A percentile compares a stretch with the other conserved stretches of the same genome.
Conservation (phyloP, 2,888 invertebrate genomes). For the Xestia xanthographa region DNA sequence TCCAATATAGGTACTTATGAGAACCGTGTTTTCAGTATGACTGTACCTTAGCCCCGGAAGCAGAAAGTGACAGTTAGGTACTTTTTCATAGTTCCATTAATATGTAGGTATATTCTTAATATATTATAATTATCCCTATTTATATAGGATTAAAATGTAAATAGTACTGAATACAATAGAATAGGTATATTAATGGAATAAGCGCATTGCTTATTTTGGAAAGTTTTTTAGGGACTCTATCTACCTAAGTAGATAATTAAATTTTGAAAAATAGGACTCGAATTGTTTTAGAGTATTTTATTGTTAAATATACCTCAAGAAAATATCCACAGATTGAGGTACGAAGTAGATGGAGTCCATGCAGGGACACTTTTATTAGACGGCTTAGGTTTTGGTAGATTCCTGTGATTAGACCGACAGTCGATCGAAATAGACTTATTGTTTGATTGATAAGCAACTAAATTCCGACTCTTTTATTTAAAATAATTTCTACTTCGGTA, state of each 20-base stretch:
- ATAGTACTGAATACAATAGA: slow-evolving; percentile 61
- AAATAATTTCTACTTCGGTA: neutral
- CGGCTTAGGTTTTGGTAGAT: neutral
- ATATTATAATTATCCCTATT: slow-evolving; percentile 23
- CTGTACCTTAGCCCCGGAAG: slow-evolving; percentile 21
- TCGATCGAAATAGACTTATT: neutral
- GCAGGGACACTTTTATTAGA: neutral
- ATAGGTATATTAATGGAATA: slow-evolving; percentile 28
- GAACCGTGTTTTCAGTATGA: slow-evolving; percentile 10
- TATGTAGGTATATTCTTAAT: slow-evolving; percentile 52
- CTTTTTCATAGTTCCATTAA: slow-evolving; percentile 39
- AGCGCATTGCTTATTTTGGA: slow-evolving; percentile 16
- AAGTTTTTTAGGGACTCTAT: neutral
- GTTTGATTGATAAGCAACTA: neutral
- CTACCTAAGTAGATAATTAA: neutral
- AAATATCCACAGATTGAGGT: neutral
- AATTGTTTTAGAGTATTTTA: neutral
- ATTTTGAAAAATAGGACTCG: neutral
- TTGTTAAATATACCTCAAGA: neutral
- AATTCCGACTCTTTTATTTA: neutral
- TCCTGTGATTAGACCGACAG: neutral
- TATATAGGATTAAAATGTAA: slow-evolving; percentile 50
- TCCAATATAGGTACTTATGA: neutral
- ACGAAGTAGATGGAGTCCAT: neutral
- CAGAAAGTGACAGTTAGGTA: slow-evolving; percentile 20